Percentiles rank a stretch among this genome's conserved stretches.
Conservation (phyloP, 2,888 invertebrate species). For the Actias luna region DNA sequence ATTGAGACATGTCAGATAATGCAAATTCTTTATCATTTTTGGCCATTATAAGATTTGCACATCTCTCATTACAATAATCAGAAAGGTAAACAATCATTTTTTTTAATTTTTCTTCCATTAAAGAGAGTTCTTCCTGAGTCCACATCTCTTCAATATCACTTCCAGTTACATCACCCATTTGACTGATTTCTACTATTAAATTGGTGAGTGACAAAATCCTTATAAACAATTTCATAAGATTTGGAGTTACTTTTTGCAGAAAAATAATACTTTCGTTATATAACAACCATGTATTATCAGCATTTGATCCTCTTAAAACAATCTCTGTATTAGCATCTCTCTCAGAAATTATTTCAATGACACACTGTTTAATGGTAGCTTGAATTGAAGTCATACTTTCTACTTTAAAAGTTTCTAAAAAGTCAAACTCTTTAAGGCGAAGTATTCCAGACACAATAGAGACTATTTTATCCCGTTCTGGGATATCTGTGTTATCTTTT, state of each 20-base stretch:
- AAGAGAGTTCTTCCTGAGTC: slow-evolving; percentile 84
- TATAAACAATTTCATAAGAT: slow-evolving; percentile 85
- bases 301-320: slow-evolving; percentile 68
- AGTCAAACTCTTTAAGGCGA: slow-evolving; percentile 92
- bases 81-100: slow-evolving; percentile 92
- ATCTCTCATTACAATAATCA: slow-evolving; percentile 95
- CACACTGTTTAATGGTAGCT: slow-evolving; percentile 92
- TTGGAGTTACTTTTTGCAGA: slow-evolving; percentile 84
- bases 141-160: slow-evolving; percentile 87
- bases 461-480: slow-evolving; percentile 92
- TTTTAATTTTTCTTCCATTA: slow-evolving; percentile 86
- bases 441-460: slow-evolving; percentile 95
- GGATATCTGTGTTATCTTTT: slow-evolving; percentile 78
- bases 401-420: slow-evolving; percentile 92
- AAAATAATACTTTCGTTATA: slow-evolving; percentile 87
- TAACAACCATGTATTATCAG: slow-evolving; percentile 78
- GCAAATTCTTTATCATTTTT: slow-evolving; percentile 86
- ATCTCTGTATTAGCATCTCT: slow-evolving; percentile 73
- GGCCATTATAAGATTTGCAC: slow-evolving; percentile 93
- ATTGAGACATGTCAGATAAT: slow-evolving; percentile 87
- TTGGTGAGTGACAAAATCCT: slow-evolving; percentile 88
- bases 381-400: slow-evolving; percentile 95
- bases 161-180: slow-evolving; percentile 79
- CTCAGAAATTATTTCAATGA: slow-evolving; percentile 86
- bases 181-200: slow-evolving; percentile 89